Evolutionary conservation across 2,797 vertebrate genomes (phyloP).

Genomic region (Pseudomugil gertrudae): DNA sequence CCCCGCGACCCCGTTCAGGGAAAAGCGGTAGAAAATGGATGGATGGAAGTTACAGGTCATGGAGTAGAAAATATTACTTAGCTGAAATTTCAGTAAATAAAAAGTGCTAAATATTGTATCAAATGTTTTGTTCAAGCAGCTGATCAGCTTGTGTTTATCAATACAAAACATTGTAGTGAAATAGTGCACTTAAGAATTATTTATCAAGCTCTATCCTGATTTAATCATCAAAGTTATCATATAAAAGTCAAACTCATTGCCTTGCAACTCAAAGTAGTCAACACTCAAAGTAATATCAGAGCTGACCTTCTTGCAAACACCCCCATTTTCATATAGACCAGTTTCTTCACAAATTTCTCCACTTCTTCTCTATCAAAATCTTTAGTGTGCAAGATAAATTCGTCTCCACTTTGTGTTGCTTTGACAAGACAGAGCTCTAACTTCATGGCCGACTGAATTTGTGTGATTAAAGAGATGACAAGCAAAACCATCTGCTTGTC

Average conservation of each 20-base stretch:
- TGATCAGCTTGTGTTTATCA: not conserved
- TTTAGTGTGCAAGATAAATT: conserved; percentile 78
- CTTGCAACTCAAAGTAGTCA: conserved; percentile 33
- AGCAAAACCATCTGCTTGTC: conserved; percentile 90
- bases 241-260: conserved; percentile 47
- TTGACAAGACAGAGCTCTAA: conserved; percentile 84
- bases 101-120: not conserved
- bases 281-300: conserved; percentile 43
- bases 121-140: not conserved
- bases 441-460: conserved; percentile 84
- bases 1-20: too few relatives aligned
- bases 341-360: conserved; percentile 43
- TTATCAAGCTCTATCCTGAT: conserved; percentile 20
- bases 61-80: not conserved
- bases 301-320: conserved; percentile 18
- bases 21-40: too few relatives aligned
- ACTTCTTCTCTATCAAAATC: conserved; percentile 63
- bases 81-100: not conserved
- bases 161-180: conserved; percentile 3
- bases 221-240: conserved; percentile 38
- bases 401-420: conserved; percentile 85
- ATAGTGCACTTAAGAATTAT: conserved; percentile 22
- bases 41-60: too few relatives aligned
- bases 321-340: conserved; percentile 38
- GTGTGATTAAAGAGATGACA: conserved; percentile 89